phyloP scores from a whole-genome alignment of 1,140 invertebrate genomes.

The Drosophila neocordata region DNA sequence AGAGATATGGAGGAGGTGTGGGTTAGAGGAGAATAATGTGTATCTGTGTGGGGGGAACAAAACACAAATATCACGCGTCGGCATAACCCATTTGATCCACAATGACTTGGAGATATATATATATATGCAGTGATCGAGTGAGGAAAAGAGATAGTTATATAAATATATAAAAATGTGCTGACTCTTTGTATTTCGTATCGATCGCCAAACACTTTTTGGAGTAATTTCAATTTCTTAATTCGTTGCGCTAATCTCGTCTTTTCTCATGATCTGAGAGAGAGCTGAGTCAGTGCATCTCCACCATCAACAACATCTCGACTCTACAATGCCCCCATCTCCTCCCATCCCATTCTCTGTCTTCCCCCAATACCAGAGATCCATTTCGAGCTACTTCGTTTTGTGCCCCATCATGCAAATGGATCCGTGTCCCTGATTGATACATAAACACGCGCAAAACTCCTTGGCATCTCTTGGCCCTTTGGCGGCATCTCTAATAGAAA shows the following conservation, averaged over 20 bases:
- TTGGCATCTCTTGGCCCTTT: conserved; percentile 35
- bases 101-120: conserved; percentile 54
- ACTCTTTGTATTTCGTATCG: conserved; percentile 64
- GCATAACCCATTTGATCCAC: conserved; percentile 71
- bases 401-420: conserved; percentile 77
- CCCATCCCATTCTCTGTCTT: neutral
- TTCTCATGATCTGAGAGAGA: conserved; percentile 62
- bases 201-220: conserved; percentile 79
- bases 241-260: conserved; percentile 77
- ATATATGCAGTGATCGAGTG: neutral
- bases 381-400: conserved; percentile 59
- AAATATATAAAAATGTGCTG: conserved; percentile 57
- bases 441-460: conserved; percentile 76
- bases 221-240: conserved; percentile 82
- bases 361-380: conserved; percentile 57
- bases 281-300: conserved; percentile 45
- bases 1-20: neutral
- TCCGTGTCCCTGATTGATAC: conserved; percentile 73
- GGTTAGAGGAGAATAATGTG: conserved; percentile 14
- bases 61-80: conserved; percentile 66
- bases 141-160: neutral
- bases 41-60: conserved; percentile 20
- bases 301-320: conserved; percentile 30
- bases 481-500: conserved; percentile 69
- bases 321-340: conserved; percentile 1